Conservation (phyloP, 1,140 invertebrate genomes). For the Homarus americanus region DNA sequence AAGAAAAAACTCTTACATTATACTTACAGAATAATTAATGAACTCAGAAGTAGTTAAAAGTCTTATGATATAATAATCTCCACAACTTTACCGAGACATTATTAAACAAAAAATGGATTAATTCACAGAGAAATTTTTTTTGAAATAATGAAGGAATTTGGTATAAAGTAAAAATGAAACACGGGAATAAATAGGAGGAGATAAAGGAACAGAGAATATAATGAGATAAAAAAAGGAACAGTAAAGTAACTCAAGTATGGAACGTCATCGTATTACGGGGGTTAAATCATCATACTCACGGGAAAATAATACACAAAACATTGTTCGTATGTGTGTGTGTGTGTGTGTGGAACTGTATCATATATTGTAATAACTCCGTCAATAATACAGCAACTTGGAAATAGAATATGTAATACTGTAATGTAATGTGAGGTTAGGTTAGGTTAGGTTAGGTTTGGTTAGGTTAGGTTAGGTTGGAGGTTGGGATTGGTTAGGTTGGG, state of each 20-base stretch:
- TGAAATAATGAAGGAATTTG: background rate
- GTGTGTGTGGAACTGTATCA: too few species aligned
- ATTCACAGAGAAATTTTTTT: background rate
- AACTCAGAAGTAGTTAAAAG: background rate
- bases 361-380: background rate
- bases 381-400: background rate
- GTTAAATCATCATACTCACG: too few species aligned
- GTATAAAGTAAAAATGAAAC: background rate
- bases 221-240: background rate
- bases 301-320: too few species aligned
- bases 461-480: too few species aligned
- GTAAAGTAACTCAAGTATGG: background rate
- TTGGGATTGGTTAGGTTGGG: background rate
- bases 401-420: background rate
- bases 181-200: background rate
- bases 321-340: too few species aligned
- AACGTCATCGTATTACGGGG: too few species aligned
- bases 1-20: background rate
- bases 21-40: background rate
- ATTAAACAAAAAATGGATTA: background rate
- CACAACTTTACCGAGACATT: background rate
- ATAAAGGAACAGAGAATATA: background rate
- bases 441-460: background rate
- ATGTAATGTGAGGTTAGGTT: background rate
- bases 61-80: background rate